These are phyloP conservation scores for Halcyon chelicuti DNA, from an alignment of 2,797 vertebrate genomes.

Conservation along the genomic window DNA sequence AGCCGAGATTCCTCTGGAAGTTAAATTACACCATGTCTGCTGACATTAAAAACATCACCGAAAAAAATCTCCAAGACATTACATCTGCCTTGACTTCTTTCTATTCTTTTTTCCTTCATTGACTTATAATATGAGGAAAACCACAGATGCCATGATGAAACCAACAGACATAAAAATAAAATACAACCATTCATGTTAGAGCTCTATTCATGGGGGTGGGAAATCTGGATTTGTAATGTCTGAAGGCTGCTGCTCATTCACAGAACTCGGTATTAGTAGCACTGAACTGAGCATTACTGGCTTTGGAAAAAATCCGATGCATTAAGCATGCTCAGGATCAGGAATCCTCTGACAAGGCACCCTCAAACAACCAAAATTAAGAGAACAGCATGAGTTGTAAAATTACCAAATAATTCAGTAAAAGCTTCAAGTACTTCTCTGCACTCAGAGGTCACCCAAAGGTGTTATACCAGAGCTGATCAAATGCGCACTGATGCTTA, in stretches of 20 bases:
- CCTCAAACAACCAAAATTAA: neutral
- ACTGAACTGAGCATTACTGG: neutral
- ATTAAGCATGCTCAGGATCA: neutral
- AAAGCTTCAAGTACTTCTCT: neutral
- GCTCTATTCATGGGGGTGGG: neutral
- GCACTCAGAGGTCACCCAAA: neutral
- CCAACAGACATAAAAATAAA: slow-evolving; percentile 1
- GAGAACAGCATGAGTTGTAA: neutral
- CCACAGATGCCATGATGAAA: slow-evolving; percentile 35
- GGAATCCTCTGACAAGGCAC: neutral
- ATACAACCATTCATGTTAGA: neutral
- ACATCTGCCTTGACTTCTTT: slow-evolving; percentile 38
- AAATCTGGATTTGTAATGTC: slow-evolving; percentile 29
- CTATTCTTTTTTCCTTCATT: slow-evolving; percentile 26
- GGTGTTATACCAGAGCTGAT: neutral
- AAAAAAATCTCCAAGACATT: slow-evolving; percentile 12
- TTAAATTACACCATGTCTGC: slow-evolving; percentile 40
- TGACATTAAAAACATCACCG: slow-evolving; percentile 30
- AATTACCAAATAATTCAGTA: neutral
- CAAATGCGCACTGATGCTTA: neutral
- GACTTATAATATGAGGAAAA: slow-evolving; percentile 34
- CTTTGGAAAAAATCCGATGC: neutral
- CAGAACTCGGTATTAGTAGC: neutral
- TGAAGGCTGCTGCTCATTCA: neutral
- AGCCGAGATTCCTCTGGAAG: slow-evolving; percentile 59